These are phyloP conservation scores for Ptycholaimellus sp. DNA, from an alignment of 2,888 invertebrate genomes.

Conservation along the genomic window DNA sequence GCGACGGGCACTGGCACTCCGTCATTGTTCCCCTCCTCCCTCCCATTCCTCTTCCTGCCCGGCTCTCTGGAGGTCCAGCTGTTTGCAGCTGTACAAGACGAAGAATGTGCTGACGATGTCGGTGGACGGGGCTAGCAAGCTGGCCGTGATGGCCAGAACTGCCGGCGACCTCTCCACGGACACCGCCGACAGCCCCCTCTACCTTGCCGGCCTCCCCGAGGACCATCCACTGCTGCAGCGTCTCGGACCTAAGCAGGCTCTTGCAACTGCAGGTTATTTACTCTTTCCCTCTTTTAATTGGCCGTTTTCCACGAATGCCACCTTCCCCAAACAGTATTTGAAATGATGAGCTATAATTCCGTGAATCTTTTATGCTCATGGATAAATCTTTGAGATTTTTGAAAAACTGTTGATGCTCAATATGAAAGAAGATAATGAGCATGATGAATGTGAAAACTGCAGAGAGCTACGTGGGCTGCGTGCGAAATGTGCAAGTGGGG, in stretches of 20 bases:
- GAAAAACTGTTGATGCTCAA: too few species aligned
- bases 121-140: constrained; percentile 53
- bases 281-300: background rate
- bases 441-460: constrained; percentile 1
- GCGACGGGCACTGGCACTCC: constrained; percentile 83
- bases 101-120: constrained; percentile 64
- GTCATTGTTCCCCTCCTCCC: constrained; percentile 34
- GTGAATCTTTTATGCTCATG: background rate
- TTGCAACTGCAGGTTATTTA: constrained; percentile 14
- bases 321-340: background rate
- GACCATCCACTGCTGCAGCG: too few species aligned
- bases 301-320: background rate
- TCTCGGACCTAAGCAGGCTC: constrained; percentile 13
- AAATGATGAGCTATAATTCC: background rate
- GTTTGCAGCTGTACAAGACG: constrained; percentile 46
- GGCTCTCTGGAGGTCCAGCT: constrained; percentile 1
- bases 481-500: constrained; percentile 16
- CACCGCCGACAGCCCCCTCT: constrained; percentile 59
- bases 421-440: too few species aligned
- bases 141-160: constrained; percentile 42
- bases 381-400: background rate
- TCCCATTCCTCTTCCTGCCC: too few species aligned
- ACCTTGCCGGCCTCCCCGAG: constrained; percentile 59
- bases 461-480: constrained; percentile 21
- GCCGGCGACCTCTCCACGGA: constrained; percentile 45